These are phyloP conservation scores for Forbesichthys papilliferus DNA, from an alignment of 2,113 vertebrate species.

Conservation along the genomic window DNA sequence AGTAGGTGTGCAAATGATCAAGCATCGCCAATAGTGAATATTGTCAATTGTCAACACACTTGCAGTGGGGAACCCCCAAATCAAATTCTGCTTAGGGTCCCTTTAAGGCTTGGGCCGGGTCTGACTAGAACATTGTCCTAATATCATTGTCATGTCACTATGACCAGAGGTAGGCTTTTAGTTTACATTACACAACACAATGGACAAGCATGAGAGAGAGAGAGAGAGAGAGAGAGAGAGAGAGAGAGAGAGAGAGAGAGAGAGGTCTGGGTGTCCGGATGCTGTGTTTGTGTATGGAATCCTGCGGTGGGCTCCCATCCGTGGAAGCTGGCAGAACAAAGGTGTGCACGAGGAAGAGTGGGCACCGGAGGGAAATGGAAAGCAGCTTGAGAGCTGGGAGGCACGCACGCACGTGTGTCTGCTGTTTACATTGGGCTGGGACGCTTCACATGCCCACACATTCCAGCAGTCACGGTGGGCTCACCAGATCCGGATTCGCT, in stretches of 20 bases:
- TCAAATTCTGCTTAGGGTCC: too few species aligned
- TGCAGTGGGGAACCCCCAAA: too few species aligned
- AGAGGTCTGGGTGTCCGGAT: constrained; percentile 40
- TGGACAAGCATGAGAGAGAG: too few species aligned
- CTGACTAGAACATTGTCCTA: too few species aligned
- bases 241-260: constrained; percentile 49
- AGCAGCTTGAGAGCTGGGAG: constrained; percentile 61
- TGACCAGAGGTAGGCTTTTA: too few species aligned
- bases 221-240: constrained; percentile 16
- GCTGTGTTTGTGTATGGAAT: constrained; percentile 68
- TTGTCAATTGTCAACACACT: too few species aligned
- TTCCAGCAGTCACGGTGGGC: constrained; percentile 74
- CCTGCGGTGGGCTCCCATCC: constrained; percentile 63
- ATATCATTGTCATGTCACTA: too few species aligned
- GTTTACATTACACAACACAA: too few species aligned
- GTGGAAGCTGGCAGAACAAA: constrained; percentile 68
- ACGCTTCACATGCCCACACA: constrained; percentile 58
- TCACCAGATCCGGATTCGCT: constrained; percentile 69
- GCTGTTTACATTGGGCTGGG: constrained; percentile 72
- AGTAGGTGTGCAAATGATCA: too few species aligned
- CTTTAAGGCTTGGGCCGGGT: too few species aligned
- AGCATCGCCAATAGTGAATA: too few species aligned
- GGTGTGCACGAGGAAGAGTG: constrained; percentile 64
- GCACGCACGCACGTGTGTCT: constrained; percentile 61
- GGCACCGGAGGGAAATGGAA: constrained; percentile 68